These are phyloP conservation scores for Scaptomyza pallida DNA, from an alignment of 1,140 invertebrate genomes.

Conservation along the genomic window DNA sequence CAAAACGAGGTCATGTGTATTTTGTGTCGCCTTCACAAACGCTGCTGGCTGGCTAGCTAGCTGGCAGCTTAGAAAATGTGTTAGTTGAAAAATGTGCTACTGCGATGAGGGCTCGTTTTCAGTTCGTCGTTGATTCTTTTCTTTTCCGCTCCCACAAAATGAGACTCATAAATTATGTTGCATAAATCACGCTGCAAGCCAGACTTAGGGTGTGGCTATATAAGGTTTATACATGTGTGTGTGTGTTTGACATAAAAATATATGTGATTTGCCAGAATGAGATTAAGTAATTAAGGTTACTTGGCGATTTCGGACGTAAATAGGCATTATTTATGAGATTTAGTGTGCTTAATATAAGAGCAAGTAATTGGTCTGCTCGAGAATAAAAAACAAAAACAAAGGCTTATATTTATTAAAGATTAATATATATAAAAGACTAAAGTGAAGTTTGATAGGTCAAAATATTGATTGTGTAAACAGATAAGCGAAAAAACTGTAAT, in stretches of 20 bases:
- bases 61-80: conserved; percentile 23
- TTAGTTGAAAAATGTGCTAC: conserved; percentile 46
- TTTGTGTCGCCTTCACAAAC: conserved; percentile 21
- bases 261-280: conserved; percentile 1
- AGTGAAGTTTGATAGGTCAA: not conserved
- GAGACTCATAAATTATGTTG: conserved; percentile 69
- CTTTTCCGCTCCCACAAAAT: conserved; percentile 41
- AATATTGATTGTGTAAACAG: no score
- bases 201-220: not conserved
- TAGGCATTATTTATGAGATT: conserved; percentile 18
- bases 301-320: not conserved
- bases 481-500: no score
- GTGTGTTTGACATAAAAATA: not conserved
- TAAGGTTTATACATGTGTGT: conserved; percentile 4
- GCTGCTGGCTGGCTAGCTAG: no score
- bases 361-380: not conserved
- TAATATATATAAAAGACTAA: not conserved
- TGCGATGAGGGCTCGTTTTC: conserved; percentile 5
- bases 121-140: conserved; percentile 7
- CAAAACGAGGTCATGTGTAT: conserved; percentile 67
- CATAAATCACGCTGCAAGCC: conserved; percentile 62
- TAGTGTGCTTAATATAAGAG: conserved; percentile 16
- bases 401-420: not conserved
- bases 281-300: conserved; percentile 17
- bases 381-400: not conserved